Evolutionary conservation across 1,140 invertebrate genomes (phyloP).

Genomic region (Dolichoris vasculosae): DNA sequence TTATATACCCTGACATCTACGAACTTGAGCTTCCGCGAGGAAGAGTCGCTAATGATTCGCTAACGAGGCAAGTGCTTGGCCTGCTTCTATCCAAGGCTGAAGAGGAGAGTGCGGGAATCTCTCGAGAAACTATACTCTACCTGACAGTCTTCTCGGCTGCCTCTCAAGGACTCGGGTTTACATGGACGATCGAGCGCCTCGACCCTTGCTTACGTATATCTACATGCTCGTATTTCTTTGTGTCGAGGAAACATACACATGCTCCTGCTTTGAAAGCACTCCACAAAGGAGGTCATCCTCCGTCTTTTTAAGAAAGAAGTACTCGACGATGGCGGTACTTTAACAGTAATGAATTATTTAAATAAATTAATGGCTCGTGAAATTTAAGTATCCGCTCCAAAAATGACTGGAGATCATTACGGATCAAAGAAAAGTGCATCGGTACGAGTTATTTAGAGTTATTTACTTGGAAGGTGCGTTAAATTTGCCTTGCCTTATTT

Average conservation of each 20-base stretch:
- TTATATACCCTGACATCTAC: slow-evolving; percentile 30
- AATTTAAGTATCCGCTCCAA: neutral
- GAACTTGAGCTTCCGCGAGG: slow-evolving; percentile 48
- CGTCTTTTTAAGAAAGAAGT: slow-evolving; percentile 23
- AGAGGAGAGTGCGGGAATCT: slow-evolving; percentile 13
- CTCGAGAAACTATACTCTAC: neutral
- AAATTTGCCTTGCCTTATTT: neutral
- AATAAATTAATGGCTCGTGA: slow-evolving; percentile 30
- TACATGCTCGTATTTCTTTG: neutral
- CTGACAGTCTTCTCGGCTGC: neutral
- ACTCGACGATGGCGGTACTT: slow-evolving; percentile 17
- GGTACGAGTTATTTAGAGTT: too few relatives aligned
- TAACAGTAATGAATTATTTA: slow-evolving; percentile 24
- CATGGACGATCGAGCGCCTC: slow-evolving; percentile 28
- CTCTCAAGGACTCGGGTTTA: slow-evolving; percentile 34
- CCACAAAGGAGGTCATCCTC: slow-evolving; percentile 27
- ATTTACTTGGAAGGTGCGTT: neutral
- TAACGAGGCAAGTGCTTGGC: slow-evolving; percentile 65
- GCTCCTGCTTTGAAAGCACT: slow-evolving; percentile 26
- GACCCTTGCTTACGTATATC: neutral
- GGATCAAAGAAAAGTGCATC: neutral
- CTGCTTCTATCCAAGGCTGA: slow-evolving; percentile 51
- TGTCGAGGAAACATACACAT: neutral
- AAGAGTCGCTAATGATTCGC: slow-evolving; percentile 67
- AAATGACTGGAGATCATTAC: neutral